phyloP scores from a whole-genome alignment of 1,140 invertebrate genomes.

The roundworm (Caenorhabditis elegans) region DNA sequence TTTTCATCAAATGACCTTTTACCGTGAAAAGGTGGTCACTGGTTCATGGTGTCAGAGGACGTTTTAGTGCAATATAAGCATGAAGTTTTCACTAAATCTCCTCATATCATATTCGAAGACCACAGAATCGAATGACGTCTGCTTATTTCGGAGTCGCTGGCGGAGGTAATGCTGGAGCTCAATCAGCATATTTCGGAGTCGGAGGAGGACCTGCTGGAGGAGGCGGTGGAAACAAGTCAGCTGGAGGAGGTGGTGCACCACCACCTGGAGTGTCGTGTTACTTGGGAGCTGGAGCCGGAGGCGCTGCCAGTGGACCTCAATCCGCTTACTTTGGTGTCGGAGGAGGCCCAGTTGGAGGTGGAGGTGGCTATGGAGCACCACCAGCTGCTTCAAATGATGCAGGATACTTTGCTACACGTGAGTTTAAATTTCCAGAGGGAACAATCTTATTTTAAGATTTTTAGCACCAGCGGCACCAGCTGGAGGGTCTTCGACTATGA shows the following conservation, averaged over 20 bases:
- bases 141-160: slow-evolving; percentile 34
- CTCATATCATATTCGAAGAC: background rate
- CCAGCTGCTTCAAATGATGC: background rate
- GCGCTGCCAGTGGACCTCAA: background rate
- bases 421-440: too few species aligned
- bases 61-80: background rate
- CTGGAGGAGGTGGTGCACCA: slow-evolving; percentile 18
- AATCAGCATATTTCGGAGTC: slow-evolving; percentile 36
- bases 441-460: too few species aligned
- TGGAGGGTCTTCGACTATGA: slow-evolving; percentile 17
- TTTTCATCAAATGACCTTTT: too few species aligned
- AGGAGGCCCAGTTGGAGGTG: background rate
- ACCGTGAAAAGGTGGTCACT: background rate
- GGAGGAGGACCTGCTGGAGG: slow-evolving; percentile 19
- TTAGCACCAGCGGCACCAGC: background rate
- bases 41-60: background rate
- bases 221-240: background rate
- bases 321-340: slow-evolving; percentile 20
- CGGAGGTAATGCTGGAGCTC: slow-evolving; percentile 19
- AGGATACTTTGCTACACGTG: background rate
- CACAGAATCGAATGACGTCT: slow-evolving; percentile 4
- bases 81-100: background rate
- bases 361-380: background rate
- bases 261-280: slow-evolving; percentile 10
- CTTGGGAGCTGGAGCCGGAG: slow-evolving; percentile 26